Percentiles rank a stretch among this genome's conserved stretches.
These are phyloP conservation scores for Luperina nickerlii DNA, from an alignment of 2,888 invertebrate species.

Conservation along the genomic window DNA sequence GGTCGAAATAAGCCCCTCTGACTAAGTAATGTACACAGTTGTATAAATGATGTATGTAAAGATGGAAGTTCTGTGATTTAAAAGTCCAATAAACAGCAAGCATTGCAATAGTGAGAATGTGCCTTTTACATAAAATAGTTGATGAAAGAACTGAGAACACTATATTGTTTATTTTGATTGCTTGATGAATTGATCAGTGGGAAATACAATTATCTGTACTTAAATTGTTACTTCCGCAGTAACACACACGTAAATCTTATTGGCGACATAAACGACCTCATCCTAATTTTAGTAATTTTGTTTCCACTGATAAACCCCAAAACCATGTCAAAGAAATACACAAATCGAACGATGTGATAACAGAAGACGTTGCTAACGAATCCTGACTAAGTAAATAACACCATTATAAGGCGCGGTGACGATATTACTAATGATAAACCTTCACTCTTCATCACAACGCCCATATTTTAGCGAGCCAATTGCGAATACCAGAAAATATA, in stretches of 20 bases:
- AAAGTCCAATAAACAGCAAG: not conserved
- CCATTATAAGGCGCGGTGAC: constrained; percentile 72
- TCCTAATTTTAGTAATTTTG: constrained; percentile 22
- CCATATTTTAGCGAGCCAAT: constrained; percentile 77
- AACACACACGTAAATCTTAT: constrained; percentile 20
- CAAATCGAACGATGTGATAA: constrained; percentile 38
- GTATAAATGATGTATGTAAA: not conserved
- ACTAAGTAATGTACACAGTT: constrained; percentile 14
- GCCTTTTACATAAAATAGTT: constrained; percentile 19
- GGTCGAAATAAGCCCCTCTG: not conserved
- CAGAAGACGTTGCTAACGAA: constrained; percentile 44
- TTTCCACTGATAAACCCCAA: constrained; percentile 21
- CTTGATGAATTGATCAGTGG: not conserved
- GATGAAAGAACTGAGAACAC: constrained; percentile 11
- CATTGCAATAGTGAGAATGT: constrained; percentile 38
- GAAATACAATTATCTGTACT: constrained; percentile 5
- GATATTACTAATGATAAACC: constrained; percentile 80
- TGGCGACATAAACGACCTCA: constrained; percentile 1
- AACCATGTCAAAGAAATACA: constrained; percentile 21
- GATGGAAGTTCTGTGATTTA: constrained; percentile 19
- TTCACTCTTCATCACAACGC: constrained; percentile 82
- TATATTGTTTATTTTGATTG: constrained; percentile 38
- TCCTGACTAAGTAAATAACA: constrained; percentile 64
- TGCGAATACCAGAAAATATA: constrained; percentile 38
- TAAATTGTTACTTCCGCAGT: constrained; percentile 4